These are phyloP conservation scores for Chesias legatella DNA, from an alignment of 2,888 invertebrate species.

Conservation along the genomic window DNA sequence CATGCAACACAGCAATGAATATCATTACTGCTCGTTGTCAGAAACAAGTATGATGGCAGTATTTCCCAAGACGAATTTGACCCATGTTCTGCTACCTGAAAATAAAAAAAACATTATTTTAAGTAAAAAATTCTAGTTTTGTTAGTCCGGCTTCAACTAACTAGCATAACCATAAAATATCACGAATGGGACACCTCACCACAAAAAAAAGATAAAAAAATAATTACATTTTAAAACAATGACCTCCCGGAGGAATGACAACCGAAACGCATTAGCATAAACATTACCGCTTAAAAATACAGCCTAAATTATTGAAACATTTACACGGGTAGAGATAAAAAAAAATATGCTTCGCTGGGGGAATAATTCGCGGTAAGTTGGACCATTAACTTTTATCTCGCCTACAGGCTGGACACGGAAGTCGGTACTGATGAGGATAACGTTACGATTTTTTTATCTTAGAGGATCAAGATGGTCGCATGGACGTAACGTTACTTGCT, in stretches of 20 bases:
- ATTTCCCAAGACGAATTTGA: too few species aligned
- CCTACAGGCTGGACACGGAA: slow-evolving; percentile 14
- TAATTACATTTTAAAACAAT: slow-evolving; percentile 21
- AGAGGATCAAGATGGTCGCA: too few species aligned
- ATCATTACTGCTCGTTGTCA: too few species aligned
- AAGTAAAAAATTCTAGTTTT: too few species aligned
- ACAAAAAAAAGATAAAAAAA: slow-evolving; percentile 16
- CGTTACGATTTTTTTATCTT: neutral
- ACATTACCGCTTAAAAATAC: slow-evolving; percentile 33
- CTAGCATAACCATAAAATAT: slow-evolving; percentile 5
- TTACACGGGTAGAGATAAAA: slow-evolving; percentile 40
- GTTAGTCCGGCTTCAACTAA: neutral
- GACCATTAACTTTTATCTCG: slow-evolving; percentile 73
- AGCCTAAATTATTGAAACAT: slow-evolving; percentile 47
- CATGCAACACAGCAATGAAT: too few species aligned
- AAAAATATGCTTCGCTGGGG: slow-evolving; percentile 42
- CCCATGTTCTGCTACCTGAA: too few species aligned
- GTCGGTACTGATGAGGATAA: slow-evolving; percentile 5
- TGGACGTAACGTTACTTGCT: too few species aligned
- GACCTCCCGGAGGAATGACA: slow-evolving; percentile 23
- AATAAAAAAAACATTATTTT: too few species aligned
- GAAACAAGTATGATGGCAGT: too few species aligned
- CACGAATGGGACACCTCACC: slow-evolving; percentile 1
- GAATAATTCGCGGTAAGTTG: slow-evolving; percentile 71
- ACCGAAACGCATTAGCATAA: slow-evolving; percentile 38